phyloP scores from a whole-genome alignment of 2,113 vertebrate species.

The Dendrocopos noguchii region DNA sequence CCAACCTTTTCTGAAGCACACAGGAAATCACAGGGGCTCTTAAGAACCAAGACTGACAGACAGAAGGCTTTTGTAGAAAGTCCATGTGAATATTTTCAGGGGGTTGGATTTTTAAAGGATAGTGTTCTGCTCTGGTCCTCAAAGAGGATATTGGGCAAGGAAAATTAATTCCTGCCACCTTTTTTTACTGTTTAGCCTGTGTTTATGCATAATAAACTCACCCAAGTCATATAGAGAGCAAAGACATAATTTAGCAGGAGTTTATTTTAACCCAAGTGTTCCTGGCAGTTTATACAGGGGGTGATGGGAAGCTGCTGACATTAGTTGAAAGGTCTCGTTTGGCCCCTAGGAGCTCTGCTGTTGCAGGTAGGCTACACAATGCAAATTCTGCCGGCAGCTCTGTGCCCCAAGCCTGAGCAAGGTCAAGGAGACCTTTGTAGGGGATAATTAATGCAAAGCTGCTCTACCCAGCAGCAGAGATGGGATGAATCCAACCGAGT shows the following conservation, averaged over 20 bases:
- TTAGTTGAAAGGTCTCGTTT: not conserved
- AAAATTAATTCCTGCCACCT: not conserved
- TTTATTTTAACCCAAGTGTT: not conserved
- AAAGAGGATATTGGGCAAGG: not conserved
- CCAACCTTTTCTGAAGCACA: not conserved
- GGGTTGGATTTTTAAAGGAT: not conserved
- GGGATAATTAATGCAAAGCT: not conserved
- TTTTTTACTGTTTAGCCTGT: not conserved
- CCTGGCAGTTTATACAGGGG: not conserved
- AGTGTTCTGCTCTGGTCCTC: not conserved
- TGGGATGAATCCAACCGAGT: not conserved
- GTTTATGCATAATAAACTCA: not conserved
- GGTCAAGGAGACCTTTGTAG: rapidly evolving
- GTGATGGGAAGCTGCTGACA: not conserved
- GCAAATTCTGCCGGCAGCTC: not conserved
- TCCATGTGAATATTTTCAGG: not conserved
- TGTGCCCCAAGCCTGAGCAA: not conserved
- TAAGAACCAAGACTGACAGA: not conserved
- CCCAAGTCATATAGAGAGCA: not conserved
- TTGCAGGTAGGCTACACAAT: no score
- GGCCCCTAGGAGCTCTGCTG: not conserved
- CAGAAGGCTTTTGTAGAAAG: not conserved
- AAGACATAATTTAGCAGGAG: not conserved
- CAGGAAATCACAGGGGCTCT: not conserved
- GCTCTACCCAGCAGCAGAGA: not conserved